Base-by-base conservation (phyloP, 2,113 vertebrate species). In the Notarius quadriscutis region DNA sequence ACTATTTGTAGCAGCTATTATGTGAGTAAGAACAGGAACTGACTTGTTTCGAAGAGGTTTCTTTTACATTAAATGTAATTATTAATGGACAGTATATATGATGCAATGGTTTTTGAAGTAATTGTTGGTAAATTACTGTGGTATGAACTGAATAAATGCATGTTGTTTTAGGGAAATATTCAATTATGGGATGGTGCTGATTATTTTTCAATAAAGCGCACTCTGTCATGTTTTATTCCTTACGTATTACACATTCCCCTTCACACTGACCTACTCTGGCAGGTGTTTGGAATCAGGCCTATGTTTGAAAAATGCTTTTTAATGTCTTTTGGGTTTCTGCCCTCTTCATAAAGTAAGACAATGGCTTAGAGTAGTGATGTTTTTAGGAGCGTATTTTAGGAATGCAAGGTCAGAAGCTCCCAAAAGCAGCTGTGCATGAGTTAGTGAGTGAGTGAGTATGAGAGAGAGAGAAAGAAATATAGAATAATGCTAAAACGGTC, bases 281-380 rank as follows among this genome's bases (percentile, higher is more conserved):
- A 81, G 75, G 53, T 62, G 84, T 83, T 83, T 83, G 80, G 55
- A 85, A 85, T 57, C 20, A 18, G 75, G 30, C 67, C 57, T 14
- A 67, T 65, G 53, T 86, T 71, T 83, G 58, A 81, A 78, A 90
- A 85, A 72, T 86, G 81, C 27, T 60, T 75, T 89, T 58, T 82
- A 72, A 41, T 80, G 55, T 50, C 53, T 90, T 67, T 86, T 81
- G 87, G 87, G 75, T 84, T 87, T 79, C 85, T 86, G 83, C 83
- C 78, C 69, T 50, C 55, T 50, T 80, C 34, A 63, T 87, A 51
- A 87, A 62, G 15, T 48, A 82, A 87, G 67, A 80, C 79, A 60
- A 82, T 50, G 53, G 48, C 79, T 79, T 75, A 72, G 20, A 87
- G 86, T 78, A 41, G 34, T 55, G 55, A 75, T 80, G 48, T 81